Conservation (phyloP, 2,113 vertebrate species). For the Clarias macrocephalus region DNA sequence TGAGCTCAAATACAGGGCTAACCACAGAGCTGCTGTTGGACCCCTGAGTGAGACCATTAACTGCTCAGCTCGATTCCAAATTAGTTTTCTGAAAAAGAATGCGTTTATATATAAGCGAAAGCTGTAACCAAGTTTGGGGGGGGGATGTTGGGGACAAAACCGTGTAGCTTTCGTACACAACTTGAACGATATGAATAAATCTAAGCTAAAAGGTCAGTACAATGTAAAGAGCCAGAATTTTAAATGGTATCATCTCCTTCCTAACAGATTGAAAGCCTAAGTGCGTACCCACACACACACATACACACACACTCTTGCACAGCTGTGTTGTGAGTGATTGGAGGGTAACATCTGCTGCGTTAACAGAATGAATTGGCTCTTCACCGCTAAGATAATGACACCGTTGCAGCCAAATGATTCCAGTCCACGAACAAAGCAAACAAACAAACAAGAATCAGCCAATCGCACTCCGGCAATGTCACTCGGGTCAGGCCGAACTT, state of each 20-base stretch:
- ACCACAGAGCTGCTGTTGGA: background rate
- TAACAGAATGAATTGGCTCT: conserved; percentile 69
- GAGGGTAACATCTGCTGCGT: conserved; percentile 71
- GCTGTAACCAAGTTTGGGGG: background rate
- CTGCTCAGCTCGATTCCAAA: background rate
- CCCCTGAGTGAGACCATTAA: background rate
- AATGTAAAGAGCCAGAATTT: conserved; percentile 44
- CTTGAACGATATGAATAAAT: conserved; percentile 1
- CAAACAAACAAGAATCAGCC: conserved; percentile 48
- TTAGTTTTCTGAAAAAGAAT: background rate
- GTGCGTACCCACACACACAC: conserved; percentile 30
- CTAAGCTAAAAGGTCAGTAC: conserved; percentile 35
- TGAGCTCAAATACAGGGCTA: background rate
- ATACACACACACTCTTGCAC: conserved; percentile 44
- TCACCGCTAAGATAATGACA: conserved; percentile 66
- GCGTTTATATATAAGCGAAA: background rate
- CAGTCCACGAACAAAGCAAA: conserved; percentile 66
- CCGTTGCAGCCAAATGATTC: conserved; percentile 65
- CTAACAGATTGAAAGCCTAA: conserved; percentile 48
- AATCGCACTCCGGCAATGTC: conserved; percentile 62
- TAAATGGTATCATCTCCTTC: conserved; percentile 42
- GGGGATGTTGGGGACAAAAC: background rate
- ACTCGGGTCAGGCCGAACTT: conserved; percentile 61
- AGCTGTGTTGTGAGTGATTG: conserved; percentile 65
- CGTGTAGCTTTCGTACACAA: background rate